Conservation (phyloP, 2,888 invertebrate genomes). For the Pseudeuparius sepicola region DNA sequence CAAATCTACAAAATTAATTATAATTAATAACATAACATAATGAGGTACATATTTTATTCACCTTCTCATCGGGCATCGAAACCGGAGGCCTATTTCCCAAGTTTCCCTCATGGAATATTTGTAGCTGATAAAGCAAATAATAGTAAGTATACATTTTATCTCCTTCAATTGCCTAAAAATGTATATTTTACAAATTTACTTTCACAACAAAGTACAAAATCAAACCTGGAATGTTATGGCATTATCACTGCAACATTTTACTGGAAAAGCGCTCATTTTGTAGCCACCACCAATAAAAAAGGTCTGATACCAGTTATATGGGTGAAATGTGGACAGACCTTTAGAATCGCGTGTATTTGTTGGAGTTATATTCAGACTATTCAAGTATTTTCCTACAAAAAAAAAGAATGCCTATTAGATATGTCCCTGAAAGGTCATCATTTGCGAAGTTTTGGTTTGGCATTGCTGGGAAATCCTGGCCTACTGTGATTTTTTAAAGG, state of each 20-base stretch:
- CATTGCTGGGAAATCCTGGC: too few species aligned
- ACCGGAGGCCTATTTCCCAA: conserved; percentile 39
- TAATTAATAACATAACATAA: conserved; percentile 12
- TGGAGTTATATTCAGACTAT: conserved; percentile 41
- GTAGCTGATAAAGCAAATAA: conserved; percentile 45
- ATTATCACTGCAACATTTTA: conserved; percentile 43
- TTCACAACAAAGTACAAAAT: too few species aligned
- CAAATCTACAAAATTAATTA: conserved; percentile 36
- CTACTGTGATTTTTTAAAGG: too few species aligned
- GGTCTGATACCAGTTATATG: conserved; percentile 39
- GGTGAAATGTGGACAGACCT: conserved; percentile 44
- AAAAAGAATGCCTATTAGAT: conserved; percentile 13
- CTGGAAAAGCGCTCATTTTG: conserved; percentile 41
- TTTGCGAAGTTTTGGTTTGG: too few species aligned
- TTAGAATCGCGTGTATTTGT: conserved; percentile 43
- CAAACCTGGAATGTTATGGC: conserved; percentile 44
- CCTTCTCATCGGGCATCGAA: conserved; percentile 38
- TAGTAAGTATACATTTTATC: conserved; percentile 45
- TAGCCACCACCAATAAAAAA: conserved; percentile 39
- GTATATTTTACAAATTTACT: too few species aligned
- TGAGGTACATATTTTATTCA: conserved; percentile 13
- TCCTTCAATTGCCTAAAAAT: conserved; percentile 40
- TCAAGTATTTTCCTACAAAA: conserved; percentile 43
- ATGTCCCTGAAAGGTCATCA: too few species aligned
- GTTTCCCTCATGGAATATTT: conserved; percentile 38